Percentiles rank a stretch among this genome's conserved stretches.
Evolutionary conservation across 2,888 invertebrate genomes (phyloP).

Genomic region (Drosophila melanosoma): DNA sequence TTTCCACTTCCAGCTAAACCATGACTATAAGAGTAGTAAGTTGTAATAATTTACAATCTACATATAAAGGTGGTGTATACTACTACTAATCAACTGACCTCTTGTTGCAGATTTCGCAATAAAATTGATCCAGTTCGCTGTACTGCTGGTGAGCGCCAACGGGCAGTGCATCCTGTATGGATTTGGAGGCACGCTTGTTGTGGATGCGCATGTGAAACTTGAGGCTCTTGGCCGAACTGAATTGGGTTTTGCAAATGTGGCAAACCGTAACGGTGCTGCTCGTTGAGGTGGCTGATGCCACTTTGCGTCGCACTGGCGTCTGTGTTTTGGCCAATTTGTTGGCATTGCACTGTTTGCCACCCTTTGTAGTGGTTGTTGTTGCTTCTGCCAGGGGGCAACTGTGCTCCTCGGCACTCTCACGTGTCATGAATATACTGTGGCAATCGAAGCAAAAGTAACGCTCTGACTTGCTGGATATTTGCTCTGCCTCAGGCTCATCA

Average conservation of each 20-base stretch:
- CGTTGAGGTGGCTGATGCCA: background rate
- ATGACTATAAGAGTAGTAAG: background rate
- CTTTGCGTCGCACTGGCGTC: constrained; percentile 40
- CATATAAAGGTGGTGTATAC: too few relatives aligned
- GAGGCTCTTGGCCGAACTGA: constrained; percentile 88
- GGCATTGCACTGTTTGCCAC: constrained; percentile 12
- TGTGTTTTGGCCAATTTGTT: constrained; percentile 33
- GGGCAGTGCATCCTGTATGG: constrained; percentile 82
- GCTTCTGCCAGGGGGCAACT: constrained; percentile 55
- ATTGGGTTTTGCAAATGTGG: constrained; percentile 89
- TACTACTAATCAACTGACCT: constrained; percentile 62
- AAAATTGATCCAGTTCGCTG: constrained; percentile 84
- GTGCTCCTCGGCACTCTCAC: constrained; percentile 75
- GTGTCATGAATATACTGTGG: constrained; percentile 72
- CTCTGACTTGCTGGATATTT: constrained; percentile 42
- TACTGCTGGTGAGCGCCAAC: constrained; percentile 80
- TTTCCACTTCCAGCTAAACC: background rate
- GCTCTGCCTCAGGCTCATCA: constrained; percentile 17
- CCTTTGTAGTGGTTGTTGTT: background rate
- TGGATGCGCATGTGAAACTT: constrained; percentile 91
- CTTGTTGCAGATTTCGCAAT: constrained; percentile 87
- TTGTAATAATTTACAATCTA: background rate
- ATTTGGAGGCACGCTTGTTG: constrained; percentile 87
- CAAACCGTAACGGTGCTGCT: constrained; percentile 83
- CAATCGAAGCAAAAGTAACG: constrained; percentile 80